phyloP scores from a whole-genome alignment of 2,888 invertebrate species.

The Agonopterix heracliana region DNA sequence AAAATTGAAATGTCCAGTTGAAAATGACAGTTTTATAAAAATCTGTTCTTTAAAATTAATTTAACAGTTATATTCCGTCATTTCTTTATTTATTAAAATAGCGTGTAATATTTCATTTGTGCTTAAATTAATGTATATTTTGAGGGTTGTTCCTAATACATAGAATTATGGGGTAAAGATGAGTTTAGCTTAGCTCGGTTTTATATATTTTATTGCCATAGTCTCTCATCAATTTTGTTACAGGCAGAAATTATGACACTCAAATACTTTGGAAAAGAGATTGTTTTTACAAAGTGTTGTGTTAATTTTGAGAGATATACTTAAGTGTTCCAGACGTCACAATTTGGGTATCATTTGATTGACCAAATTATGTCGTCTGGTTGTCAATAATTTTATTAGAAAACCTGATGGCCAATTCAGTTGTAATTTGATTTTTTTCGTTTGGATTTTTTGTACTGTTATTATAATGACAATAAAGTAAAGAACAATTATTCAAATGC shows the following conservation, averaged over 20 bases:
- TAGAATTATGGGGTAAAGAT: constrained; percentile 39
- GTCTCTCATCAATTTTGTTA: too few relatives aligned
- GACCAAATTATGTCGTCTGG: too few relatives aligned
- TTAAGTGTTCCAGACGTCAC: too few relatives aligned
- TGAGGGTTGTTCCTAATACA: constrained; percentile 62
- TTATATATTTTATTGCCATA: not conserved
- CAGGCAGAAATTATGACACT: too few relatives aligned
- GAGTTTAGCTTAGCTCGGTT: constrained; percentile 2
- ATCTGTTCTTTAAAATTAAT: constrained; percentile 4
- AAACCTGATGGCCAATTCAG: too few relatives aligned
- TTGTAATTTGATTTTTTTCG: too few relatives aligned
- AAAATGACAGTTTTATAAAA: constrained; percentile 7
- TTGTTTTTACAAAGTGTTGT: too few relatives aligned
- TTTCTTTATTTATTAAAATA: constrained; percentile 31
- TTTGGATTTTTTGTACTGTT: too few relatives aligned
- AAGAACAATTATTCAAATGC: not conserved
- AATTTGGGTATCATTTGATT: too few relatives aligned
- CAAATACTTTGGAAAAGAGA: too few relatives aligned
- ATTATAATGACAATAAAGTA: not conserved
- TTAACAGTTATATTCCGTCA: constrained; percentile 3
- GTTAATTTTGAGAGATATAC: too few relatives aligned
- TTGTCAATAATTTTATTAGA: too few relatives aligned
- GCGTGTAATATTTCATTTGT: constrained; percentile 44
- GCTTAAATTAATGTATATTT: constrained; percentile 44
- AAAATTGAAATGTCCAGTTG: not conserved